Evolutionary conservation across 2,888 invertebrate species (phyloP), one percentile per base, ranked within the genome.

Genomic region (Epicampocera succincta): DNA sequence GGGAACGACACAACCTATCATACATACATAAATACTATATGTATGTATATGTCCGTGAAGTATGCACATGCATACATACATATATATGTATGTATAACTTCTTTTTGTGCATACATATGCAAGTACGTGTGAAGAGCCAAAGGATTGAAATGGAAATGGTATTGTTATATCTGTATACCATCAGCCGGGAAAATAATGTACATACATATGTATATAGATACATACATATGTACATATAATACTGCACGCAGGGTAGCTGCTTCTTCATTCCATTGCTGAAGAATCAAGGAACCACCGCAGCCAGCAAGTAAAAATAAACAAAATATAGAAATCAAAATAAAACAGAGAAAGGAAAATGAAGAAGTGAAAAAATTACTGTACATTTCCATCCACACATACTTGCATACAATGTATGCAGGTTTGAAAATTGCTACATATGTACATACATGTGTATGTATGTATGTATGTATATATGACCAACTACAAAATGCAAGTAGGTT

Each of bases 131-230:
- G 54, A 13, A 40, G 40, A 61, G 56, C 17, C 46, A 72, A 72
- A 66, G 61, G 71, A 61, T 76, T 54, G 33, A 75, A 65, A 73
- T 79, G 44, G 46, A 52, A 79, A 68, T 73, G 52, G 66, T 38
- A 72, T 52, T 72, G 48, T 29, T 50, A 50, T 58, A 54, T 52
- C 58, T 72, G 58, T 65, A 72, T 73, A 79, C 72, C 44, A 66
- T 69, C 52, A 68, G 11, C 72, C 66, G 60, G 72, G 66, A 68
- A 73, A 54, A 68, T 79, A 4, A 46, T 2, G 9, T 46, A 44
- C n/a, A 2, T 44, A 0, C 19, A 11, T 21, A 44, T 8, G 15
- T 44, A 61, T 44, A 13, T 60, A 8, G 21, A 13, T 63, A 44
- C n/a, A 11, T 21, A 44, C 13, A 29, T 44, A 61, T 44, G 15